Base-by-base conservation (phyloP, 2,113 vertebrate species). In the Acanthochromis polyacanthus region DNA sequence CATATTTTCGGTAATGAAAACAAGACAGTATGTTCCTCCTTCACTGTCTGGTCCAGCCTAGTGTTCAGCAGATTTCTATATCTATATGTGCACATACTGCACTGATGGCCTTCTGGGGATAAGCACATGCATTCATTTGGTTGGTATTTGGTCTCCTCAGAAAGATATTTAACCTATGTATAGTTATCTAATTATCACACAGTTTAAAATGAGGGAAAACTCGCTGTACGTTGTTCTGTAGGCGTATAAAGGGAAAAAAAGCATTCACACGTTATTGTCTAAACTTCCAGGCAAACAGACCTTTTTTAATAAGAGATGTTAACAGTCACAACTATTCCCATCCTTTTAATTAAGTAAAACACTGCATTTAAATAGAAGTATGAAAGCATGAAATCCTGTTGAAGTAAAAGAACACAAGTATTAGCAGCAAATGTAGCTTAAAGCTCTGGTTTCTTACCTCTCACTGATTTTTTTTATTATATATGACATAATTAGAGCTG, bases 1-100 rank as follows among this genome's bases (percentile, higher is more conserved):
- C 45, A 58, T 45, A 58, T 71, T 84, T 76, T 36, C 48, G 51
- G 65, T 51, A 3, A 14, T 3, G 9, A 6, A 79, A 84, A 61
- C 8, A 3, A 20, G 55, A 30, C 17, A 6, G 20, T 16, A 3
- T 48, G 45, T 40, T 11, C n/a, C 59, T 74, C 46, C 1, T 58
- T 57, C 10, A 0, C 30, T 56, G 30, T 77, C 36, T 15, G 9
- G 19, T 46, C 50, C 46, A 22, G 23, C 14, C 45, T 38, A 2
- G 11, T 23, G 19, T 19, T 10, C 32, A 9, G 32, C 8, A 48
- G 17, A 30, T 22, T n/a, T n/a, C n/a, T n/a, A n/a, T n/a, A n/a
- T n/a, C 16, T 38, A 4, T 6, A 9, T n/a, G 19, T 8, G 11
- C 32, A 66, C 52, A 40, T 56, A 9, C 32, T 36, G 9, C 32